phyloP scores from a whole-genome alignment of 2,888 invertebrate genomes.

The Latheticus oryzae region DNA sequence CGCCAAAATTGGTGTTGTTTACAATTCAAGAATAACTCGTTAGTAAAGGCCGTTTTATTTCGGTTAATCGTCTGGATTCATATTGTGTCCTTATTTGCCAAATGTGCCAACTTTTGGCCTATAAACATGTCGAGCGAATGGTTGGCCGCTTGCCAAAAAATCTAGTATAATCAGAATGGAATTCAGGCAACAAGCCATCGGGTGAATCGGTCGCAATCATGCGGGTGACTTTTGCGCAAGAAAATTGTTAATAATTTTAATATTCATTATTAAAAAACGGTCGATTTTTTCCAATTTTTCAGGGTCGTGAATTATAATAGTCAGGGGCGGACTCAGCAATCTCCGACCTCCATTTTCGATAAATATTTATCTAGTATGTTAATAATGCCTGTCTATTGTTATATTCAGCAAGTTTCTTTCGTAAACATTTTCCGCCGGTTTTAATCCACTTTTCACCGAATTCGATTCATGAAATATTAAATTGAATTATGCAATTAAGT shows the following conservation, averaged over 20 bases:
- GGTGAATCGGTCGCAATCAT: slow-evolving; percentile 19
- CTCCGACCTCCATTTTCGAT: slow-evolving; percentile 15
- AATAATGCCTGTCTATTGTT: slow-evolving; percentile 8
- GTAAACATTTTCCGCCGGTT: slow-evolving; percentile 11
- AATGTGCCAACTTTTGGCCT: slow-evolving; percentile 56
- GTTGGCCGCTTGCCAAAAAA: slow-evolving; percentile 33
- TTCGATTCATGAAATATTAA: slow-evolving; percentile 4
- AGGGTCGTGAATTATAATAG: slow-evolving; percentile 7
- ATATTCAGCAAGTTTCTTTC: slow-evolving; percentile 22
- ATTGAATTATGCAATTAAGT: slow-evolving; percentile 14
- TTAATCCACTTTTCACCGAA: slow-evolving; percentile 10
- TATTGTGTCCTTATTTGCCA: slow-evolving; percentile 46
- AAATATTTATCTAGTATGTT: slow-evolving; percentile 17
- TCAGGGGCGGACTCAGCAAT: slow-evolving; percentile 6
- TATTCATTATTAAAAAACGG: too few relatives aligned
- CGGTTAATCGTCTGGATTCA: slow-evolving; percentile 24
- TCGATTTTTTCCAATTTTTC: too few relatives aligned
- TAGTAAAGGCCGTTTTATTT: slow-evolving; percentile 22
- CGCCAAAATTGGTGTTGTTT: too few relatives aligned
- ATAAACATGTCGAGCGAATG: slow-evolving; percentile 46
- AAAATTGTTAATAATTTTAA: slow-evolving; percentile 41
- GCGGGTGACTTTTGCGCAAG: slow-evolving; percentile 38
- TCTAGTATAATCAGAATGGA: slow-evolving; percentile 19
- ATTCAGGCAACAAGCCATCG: slow-evolving; percentile 4
- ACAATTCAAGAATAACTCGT: too few relatives aligned